Evolutionary conservation across 2,797 vertebrate species (phyloP), one percentile per base, ranked within the genome.

Genomic region (Dicrostonyx torquatus): DNA sequence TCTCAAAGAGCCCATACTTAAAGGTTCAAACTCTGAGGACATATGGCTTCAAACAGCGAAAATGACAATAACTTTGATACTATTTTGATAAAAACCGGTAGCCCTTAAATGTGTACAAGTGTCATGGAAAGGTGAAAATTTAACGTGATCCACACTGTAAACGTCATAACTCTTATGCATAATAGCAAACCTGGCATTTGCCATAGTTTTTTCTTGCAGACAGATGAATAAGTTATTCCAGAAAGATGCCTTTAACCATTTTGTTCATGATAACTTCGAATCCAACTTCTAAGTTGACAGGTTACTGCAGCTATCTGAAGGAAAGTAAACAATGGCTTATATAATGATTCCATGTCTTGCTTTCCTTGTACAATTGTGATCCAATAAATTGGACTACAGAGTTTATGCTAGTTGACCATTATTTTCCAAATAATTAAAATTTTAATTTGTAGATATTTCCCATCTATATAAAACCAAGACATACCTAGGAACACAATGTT

Each of bases 371-470:
- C 3, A 79, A 7, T 77, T 82, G 31, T 62, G 18, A 92, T 50
- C 9, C 40, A 91, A 82, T 13, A 88, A 29, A 62, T 75, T 72
- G 84, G 11, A 45, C 37, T 45, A 5, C 7, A 1, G 34, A 64
- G 40, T 50, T 50, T 77, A 24, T n/a, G 18, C 94, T 34, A 78
- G 10, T 66, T 82, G 64, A 94, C 45, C 37, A 64, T 7, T 85
- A 93, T 90, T 97, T 97, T 95, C 37, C 5, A 26, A 14, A 43
- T 75, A 31, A 68, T 17, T 94, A 62, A 89, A 48, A 87, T 92
- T 48, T 80, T 22, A 93, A 83, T 37, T 94, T 45, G 68, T 93
- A 87, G 80, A 97, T 72, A 43, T 6, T 82, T 50, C 55, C 48
- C 50, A 40, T 64, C n/a, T 89, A 6, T n/a, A 1, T 17, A 40